Base-by-base conservation (phyloP, 2,113 vertebrate genomes). In the Callipepla californica region DNA sequence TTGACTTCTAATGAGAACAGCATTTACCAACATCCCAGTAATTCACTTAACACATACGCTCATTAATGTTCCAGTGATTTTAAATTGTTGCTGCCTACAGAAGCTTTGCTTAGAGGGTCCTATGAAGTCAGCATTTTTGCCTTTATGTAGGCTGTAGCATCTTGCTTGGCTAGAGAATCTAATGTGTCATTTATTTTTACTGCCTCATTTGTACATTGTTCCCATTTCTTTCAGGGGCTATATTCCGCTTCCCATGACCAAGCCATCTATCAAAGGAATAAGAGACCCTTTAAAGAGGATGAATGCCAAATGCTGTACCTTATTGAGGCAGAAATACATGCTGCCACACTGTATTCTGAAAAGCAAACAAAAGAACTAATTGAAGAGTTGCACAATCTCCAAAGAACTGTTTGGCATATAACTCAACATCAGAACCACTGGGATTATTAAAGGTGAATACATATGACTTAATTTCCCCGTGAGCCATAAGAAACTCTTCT, bases 131-230 rank as follows among this genome's bases (percentile, higher is more conserved):
- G 96, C 96, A 97, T 88, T 90, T 97, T 95, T 89, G 83, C 20
- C 79, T 96, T 96, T 85, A 89, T 84, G 87, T 51, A 75, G 89
- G 44, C 83, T 95, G 58, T 80, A 94, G 82, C 86, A 94, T 96
- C 96, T 90, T 94, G 80, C 95, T 96, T 97, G 96, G 85, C 93
- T 94, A 87, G 94, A 91, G 92, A 94, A 96, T 94, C 94, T 95
- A 96, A 96, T 92, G 93, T 96, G 59, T 80, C 93, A 93, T 97
- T 97, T 97, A 90, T 81, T 97, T 97, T 97, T 95, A 97, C 95
- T 90, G 78, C 91, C 84, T 97, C 93, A 88, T 96, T 97, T 96
- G 72, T 95, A 94, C 92, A 73, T 72, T 77, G 70, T 53, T 96
- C 80, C 40, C 77, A 55, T 95, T 88, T 92, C 90, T 93, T 95